Conservation (phyloP, 1,140 invertebrate species). For the Polypedilum vanderplanki region DNA sequence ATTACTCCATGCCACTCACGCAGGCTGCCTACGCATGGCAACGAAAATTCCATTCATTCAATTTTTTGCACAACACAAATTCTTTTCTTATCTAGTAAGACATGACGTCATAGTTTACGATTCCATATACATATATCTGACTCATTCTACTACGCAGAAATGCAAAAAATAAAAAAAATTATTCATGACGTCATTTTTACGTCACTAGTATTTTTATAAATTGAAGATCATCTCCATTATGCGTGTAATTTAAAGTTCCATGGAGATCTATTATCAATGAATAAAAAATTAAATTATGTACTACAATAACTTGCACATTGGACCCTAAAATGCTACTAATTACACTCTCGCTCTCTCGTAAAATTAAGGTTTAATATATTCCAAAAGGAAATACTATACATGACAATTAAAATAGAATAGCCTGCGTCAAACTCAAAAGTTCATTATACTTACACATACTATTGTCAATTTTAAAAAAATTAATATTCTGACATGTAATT, state of each 20-base stretch:
- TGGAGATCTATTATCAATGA: no score
- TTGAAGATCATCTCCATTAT: no score
- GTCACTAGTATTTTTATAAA: no score
- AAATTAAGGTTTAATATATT: conserved; percentile 15
- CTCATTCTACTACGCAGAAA: no score
- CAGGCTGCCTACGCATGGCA: background rate
- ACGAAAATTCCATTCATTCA: background rate
- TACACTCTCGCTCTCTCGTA: background rate
- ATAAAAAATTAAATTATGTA: no score
- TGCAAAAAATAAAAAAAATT: no score
- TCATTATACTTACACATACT: background rate
- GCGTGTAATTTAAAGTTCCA: no score
- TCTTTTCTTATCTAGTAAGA: background rate
- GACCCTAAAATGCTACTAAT: background rate
- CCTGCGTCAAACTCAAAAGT: background rate
- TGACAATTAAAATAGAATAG: conserved; percentile 24
- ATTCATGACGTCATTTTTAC: no score
- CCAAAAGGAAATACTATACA: conserved; percentile 24
- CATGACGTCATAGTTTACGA: background rate
- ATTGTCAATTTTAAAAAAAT: background rate
- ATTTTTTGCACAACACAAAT: background rate
- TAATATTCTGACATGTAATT: background rate
- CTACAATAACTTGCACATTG: background rate
- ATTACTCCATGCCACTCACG: background rate
- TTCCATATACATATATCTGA: no score